Conservation (phyloP, 2,888 invertebrate species). For the Spilosoma lubricipeda region DNA sequence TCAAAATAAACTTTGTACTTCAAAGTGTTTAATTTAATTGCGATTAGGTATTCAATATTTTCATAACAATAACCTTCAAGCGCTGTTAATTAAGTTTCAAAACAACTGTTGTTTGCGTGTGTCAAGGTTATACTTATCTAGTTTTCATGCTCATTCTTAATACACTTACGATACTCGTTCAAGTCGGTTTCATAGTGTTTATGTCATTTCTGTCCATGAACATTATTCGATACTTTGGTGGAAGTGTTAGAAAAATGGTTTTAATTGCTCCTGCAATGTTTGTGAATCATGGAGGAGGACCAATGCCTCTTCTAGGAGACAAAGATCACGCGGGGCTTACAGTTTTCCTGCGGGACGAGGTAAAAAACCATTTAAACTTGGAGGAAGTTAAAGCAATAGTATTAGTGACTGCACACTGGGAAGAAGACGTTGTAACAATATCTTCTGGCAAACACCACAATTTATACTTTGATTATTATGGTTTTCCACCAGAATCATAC, state of each 20-base stretch:
- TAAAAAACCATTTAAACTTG: slow-evolving; percentile 74
- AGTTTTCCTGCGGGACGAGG: slow-evolving; percentile 72
- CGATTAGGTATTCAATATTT: neutral
- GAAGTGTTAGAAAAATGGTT: slow-evolving; percentile 70
- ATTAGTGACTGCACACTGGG: slow-evolving; percentile 82
- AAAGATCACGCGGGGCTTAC: slow-evolving; percentile 75
- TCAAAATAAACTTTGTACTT: slow-evolving; percentile 1
- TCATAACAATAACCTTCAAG: slow-evolving; percentile 31
- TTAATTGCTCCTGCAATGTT: slow-evolving; percentile 78
- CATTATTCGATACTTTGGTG: slow-evolving; percentile 73
- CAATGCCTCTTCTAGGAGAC: slow-evolving; percentile 77
- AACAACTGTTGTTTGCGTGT: slow-evolving; percentile 36
- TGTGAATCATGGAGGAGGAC: slow-evolving; percentile 82
- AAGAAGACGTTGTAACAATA: slow-evolving; percentile 75
- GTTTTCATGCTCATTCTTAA: slow-evolving; percentile 79
- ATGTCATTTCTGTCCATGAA: slow-evolving; percentile 81
- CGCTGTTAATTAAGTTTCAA: slow-evolving; percentile 30
- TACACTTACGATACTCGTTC: slow-evolving; percentile 74
- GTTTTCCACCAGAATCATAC: slow-evolving; percentile 80
- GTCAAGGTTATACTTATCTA: slow-evolving; percentile 43
- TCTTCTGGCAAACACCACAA: slow-evolving; percentile 77
- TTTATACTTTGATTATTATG: slow-evolving; percentile 81
- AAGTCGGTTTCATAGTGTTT: slow-evolving; percentile 77
- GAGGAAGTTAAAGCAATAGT: slow-evolving; percentile 77
- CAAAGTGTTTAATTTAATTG: neutral